Evolutionary conservation across 2,113 vertebrate species (phyloP), one percentile per base, ranked within the genome.

Genomic region (Prietella phreatophila): DNA sequence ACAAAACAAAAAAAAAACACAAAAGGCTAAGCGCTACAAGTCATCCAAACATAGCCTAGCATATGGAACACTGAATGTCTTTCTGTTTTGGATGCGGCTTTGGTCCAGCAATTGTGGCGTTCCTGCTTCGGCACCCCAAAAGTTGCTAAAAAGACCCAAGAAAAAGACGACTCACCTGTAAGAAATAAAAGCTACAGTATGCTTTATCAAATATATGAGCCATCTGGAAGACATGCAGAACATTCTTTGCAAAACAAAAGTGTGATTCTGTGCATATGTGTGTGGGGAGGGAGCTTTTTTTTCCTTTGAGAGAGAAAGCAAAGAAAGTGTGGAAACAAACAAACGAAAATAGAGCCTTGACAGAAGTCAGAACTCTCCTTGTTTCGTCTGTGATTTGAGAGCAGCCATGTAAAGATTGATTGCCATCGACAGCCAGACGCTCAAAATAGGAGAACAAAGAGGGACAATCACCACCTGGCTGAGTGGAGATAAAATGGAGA

Each of bases 371-470:
- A 83, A 88, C 71, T 84, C 84, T 92, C 93, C 61, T 93, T 88
- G 88, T 93, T 91, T 89, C 89, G 86, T 89, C 90, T 86, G 5
- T 73, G 65, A 47, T 90, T 86, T 90, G 87, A 83, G 90, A 91
- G 36, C 85, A 90, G 90, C 90, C 88, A 73, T 86, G 91, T 79
- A 91, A 67, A 78, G 89, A 91, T 91, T 92, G 93, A 94, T 93
- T 92, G 91, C 90, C 91, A 93, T 93, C 89, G 89, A 93, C 93
- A 93, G 93, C 89, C 87, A 84, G 91, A 88, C 85, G 4, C 47
- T 39, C 89, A 93, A 93, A 94, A 93, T 91, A 90, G 90, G 87
- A 92, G 93, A 95, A 95, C 92, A 93, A 92, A 93, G 91, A 86
- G 75, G 90, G 86, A 92, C 92, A 91, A 93, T 94, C 92, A 92